Conservation (phyloP, 2,113 vertebrate species). For the Poeciliopsis occidentalis region DNA sequence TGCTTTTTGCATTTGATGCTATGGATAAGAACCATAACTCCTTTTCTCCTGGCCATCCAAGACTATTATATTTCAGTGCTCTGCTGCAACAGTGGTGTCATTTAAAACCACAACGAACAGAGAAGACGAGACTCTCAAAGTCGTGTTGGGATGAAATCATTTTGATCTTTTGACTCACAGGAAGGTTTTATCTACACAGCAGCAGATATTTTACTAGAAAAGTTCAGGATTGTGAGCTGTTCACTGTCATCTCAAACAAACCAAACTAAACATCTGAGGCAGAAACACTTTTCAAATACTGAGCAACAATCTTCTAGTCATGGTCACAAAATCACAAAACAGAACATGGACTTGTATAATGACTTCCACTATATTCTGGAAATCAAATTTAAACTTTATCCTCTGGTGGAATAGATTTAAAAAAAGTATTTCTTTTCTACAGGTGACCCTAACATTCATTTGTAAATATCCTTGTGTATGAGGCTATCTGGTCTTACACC, state of each 20-base stretch:
- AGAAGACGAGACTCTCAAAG: conserved; percentile 7
- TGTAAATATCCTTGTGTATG: not conserved
- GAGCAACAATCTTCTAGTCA: too few species aligned
- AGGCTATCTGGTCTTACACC: too few species aligned
- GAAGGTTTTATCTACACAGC: too few species aligned
- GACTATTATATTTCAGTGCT: not conserved
- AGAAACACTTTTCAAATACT: too few species aligned
- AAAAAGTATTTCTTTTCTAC: too few species aligned
- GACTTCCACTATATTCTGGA: not conserved
- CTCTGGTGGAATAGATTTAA: not conserved
- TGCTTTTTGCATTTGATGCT: conserved; percentile 2
- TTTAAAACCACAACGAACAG: not conserved
- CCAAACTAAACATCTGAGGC: too few species aligned
- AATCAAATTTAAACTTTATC: not conserved
- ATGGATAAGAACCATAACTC: not conserved
- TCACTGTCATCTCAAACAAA: too few species aligned
- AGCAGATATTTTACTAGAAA: too few species aligned
- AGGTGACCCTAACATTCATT: not conserved
- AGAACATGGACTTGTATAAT: not conserved
- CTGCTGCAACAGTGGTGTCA: not conserved
- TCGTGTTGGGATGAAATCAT: conserved; percentile 25
- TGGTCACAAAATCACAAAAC: too few species aligned
- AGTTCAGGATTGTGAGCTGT: too few species aligned
- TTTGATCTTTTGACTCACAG: not conserved
- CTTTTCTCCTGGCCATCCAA: not conserved